These are phyloP conservation scores for Thalassoma bifasciatum DNA, from an alignment of 2,113 vertebrate species.

Conservation along the genomic window DNA sequence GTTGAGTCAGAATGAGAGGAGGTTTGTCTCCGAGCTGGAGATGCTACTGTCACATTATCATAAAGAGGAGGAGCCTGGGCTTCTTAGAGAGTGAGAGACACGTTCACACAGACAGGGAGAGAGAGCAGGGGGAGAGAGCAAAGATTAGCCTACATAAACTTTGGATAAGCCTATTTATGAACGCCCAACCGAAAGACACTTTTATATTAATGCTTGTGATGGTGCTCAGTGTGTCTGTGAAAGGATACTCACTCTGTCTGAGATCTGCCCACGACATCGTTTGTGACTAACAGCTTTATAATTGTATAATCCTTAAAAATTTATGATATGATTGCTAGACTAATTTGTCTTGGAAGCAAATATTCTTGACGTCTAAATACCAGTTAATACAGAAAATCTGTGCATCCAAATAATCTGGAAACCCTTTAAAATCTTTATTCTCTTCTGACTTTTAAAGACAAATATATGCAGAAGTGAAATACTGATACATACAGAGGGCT, in stretches of 20 bases:
- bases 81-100: conserved; percentile 71
- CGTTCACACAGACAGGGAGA: conserved; percentile 37
- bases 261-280: conserved; percentile 42
- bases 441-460: no score
- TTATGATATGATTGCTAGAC: conserved; percentile 2
- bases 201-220: conserved; percentile 56
- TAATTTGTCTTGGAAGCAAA: conserved; percentile 26
- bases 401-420: neutral
- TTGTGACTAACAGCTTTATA: conserved; percentile 32
- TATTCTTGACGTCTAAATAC: conserved; percentile 11
- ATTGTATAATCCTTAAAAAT: conserved; percentile 6
- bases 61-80: conserved; percentile 75
- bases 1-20: conserved; percentile 77
- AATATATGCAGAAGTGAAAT: no score
- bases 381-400: neutral
- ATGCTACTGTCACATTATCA: conserved; percentile 82
- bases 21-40: conserved; percentile 74
- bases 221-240: conserved; percentile 39
- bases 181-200: conserved; percentile 63
- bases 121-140: conserved; percentile 44
- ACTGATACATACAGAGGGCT: no score
- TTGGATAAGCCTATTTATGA: conserved; percentile 75
- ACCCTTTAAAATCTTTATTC: neutral
- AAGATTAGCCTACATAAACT: conserved; percentile 75
- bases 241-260: conserved; percentile 40